These are phyloP conservation scores for Lithobates pipiens DNA, from an alignment of 2,797 vertebrate species.

Conservation along the genomic window DNA sequence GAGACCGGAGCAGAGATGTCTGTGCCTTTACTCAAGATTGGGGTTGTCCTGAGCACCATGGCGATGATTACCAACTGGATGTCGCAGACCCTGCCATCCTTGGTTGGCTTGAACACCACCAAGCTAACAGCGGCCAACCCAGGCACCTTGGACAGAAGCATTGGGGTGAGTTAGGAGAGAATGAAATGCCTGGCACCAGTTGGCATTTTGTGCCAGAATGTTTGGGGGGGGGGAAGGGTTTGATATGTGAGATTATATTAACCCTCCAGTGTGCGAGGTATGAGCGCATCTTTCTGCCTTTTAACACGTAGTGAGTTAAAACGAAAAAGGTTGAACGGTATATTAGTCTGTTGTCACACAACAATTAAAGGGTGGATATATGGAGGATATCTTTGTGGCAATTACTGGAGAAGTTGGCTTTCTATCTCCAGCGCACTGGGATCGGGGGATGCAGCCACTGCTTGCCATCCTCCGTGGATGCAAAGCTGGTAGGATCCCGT, in stretches of 20 bases:
- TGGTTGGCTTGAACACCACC: slow-evolving; percentile 95
- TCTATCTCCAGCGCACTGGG: neutral
- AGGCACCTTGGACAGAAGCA: slow-evolving; percentile 91
- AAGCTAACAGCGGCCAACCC: slow-evolving; percentile 90
- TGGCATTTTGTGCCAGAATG: neutral
- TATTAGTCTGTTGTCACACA: too few relatives aligned
- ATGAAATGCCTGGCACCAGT: neutral
- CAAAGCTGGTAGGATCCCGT: neutral
- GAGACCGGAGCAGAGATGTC: slow-evolving; percentile 82
- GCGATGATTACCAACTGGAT: slow-evolving; percentile 98
- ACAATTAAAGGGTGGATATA: neutral
- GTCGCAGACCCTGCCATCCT: slow-evolving; percentile 92
- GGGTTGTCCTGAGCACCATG: slow-evolving; percentile 96
- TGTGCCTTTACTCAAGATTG: slow-evolving; percentile 92
- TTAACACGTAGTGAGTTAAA: too few relatives aligned
- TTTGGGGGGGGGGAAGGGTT: neutral
- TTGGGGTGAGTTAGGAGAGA: slow-evolving; percentile 85
- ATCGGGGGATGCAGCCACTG: neutral
- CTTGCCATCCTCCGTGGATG: too few relatives aligned
- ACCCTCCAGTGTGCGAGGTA: neutral
- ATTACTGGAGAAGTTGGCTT: neutral
- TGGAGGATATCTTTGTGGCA: neutral
- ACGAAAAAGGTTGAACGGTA: too few relatives aligned
- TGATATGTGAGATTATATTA: neutral
- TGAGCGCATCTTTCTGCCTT: too few relatives aligned